Evolutionary conservation across 2,888 invertebrate species (phyloP).

Genomic region (Aethes cnicana): DNA sequence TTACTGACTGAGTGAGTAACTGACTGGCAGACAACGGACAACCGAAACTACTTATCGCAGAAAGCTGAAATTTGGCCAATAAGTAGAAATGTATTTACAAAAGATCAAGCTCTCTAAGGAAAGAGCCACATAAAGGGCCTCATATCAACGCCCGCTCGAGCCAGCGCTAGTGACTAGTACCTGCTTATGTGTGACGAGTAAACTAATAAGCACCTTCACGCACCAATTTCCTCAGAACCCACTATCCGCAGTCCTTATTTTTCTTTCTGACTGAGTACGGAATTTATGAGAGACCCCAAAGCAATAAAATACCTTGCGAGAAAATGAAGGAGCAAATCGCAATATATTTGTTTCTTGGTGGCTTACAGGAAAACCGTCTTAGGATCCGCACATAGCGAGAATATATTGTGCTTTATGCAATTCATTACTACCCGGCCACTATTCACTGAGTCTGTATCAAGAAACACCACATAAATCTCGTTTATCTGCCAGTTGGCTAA

Average conservation of each 20-base stretch:
- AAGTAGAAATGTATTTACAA: too few species aligned
- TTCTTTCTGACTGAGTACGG: conserved; percentile 75
- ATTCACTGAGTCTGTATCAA: conserved; percentile 4
- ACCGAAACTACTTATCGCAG: too few species aligned
- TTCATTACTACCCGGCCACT: conserved; percentile 37
- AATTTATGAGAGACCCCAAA: conserved; percentile 79
- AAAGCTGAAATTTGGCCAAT: too few species aligned
- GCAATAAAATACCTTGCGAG: conserved; percentile 81
- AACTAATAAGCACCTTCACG: conserved; percentile 71
- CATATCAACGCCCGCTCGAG: too few species aligned
- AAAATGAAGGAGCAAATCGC: conserved; percentile 82
- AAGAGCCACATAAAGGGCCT: too few species aligned
- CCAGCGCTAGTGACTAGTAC: conserved; percentile 35
- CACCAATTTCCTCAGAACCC: conserved; percentile 67
- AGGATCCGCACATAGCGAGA: conserved; percentile 62
- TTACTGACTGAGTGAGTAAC: too few species aligned
- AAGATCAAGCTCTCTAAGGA: too few species aligned
- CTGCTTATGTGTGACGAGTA: conserved; percentile 60
- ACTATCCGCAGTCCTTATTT: conserved; percentile 67
- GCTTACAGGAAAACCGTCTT: conserved; percentile 69
- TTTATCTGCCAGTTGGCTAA: too few species aligned
- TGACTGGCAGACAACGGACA: too few species aligned
- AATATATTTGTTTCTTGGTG: conserved; percentile 79
- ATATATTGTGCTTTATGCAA: conserved; percentile 50
- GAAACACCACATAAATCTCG: conserved; percentile 2